Evolutionary conservation across 2,113 vertebrate species (phyloP).

Genomic region (Dipodomys spectabilis): DNA sequence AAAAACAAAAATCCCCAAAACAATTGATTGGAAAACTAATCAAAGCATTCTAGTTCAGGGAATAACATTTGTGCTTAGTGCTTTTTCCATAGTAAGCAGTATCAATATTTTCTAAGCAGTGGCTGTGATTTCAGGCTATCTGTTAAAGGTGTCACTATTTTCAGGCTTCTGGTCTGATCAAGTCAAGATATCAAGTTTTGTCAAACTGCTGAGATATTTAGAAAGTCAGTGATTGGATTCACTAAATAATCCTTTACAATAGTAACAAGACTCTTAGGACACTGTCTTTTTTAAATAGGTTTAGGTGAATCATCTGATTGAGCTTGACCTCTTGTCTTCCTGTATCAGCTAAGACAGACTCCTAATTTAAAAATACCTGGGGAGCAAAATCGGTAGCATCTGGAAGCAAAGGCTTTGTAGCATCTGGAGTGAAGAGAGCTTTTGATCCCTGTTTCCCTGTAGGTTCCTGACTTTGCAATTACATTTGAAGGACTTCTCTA

Average conservation of each 20-base stretch:
- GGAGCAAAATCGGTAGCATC: conserved; percentile 75
- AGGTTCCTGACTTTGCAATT: conserved; percentile 79
- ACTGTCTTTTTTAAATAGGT: conserved; percentile 66
- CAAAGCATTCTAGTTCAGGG: not conserved
- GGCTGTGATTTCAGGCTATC: conserved; percentile 57
- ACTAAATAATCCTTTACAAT: conserved; percentile 77
- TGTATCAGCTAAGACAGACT: conserved; percentile 74
- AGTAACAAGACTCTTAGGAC: conserved; percentile 67
- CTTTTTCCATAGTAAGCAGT: conserved; percentile 18
- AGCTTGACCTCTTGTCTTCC: conserved; percentile 76
- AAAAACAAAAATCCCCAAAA: not conserved
- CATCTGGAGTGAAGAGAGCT: conserved; percentile 79
- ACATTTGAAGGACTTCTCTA: conserved; percentile 79
- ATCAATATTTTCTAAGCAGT: conserved; percentile 40
- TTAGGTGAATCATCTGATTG: conserved; percentile 78
- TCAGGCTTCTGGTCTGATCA: conserved; percentile 44
- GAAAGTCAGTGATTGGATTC: conserved; percentile 68
- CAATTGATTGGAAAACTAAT: not conserved
- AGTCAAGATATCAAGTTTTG: conserved; percentile 69
- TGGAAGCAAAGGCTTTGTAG: conserved; percentile 80
- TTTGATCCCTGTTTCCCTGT: conserved; percentile 80
- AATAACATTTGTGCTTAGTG: not conserved
- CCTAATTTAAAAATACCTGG: conserved; percentile 80
- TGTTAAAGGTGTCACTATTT: conserved; percentile 70
- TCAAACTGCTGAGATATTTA: conserved; percentile 75